Evolutionary conservation across 2,797 vertebrate genomes (phyloP), one percentile per base, ranked within the genome.

Genomic region (Alcedo quadribrachys): DNA sequence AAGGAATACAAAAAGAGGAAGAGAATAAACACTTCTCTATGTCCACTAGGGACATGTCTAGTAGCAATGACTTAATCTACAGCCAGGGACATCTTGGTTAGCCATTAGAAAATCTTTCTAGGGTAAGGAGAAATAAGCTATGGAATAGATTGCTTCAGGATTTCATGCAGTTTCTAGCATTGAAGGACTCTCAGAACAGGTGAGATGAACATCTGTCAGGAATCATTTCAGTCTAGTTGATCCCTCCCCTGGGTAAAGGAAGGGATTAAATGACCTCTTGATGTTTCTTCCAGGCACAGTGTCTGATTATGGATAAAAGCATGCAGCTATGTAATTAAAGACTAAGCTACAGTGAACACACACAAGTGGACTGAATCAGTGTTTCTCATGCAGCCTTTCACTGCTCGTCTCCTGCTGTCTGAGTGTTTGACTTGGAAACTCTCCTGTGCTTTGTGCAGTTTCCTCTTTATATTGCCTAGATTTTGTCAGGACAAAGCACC

Each of bases 141-240:
- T 32, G 18, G 79, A 89, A 93, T 46, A 95, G 54, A 83, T 27
- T 33, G 37, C 71, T 58, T 82, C 53, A 68, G 73, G n/a, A 71
- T 82, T 90, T 80, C n/a, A 58, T 46, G n/a, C 61, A 37, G 37
- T 54, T 84, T 76, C 61, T 42, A 86, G 54, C 50, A 71, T 4
- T 2, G 11, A 83, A 87, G 33, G 46, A 71, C 46, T 93, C 68
- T 61, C 51, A 81, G 62, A 93, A 87, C 15, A 93, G 90, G 93
- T 95, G 85, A 96, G 54, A 68, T 27, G 75, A 90, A 82, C 40
- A 94, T 78, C 76, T 87, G 43, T 73, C 58, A 87, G 54, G 32
- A 85, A 62, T 73, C 66, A 85, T 93, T 93, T 78, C 68, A 55
- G 62, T 24, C 62, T 78, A 87, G 46, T 37, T 81, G 63, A 90